Percentiles rank a stretch among this genome's conserved stretches.
These are phyloP conservation scores for Empis livida DNA, from an alignment of 2,888 invertebrate genomes.

Conservation along the genomic window DNA sequence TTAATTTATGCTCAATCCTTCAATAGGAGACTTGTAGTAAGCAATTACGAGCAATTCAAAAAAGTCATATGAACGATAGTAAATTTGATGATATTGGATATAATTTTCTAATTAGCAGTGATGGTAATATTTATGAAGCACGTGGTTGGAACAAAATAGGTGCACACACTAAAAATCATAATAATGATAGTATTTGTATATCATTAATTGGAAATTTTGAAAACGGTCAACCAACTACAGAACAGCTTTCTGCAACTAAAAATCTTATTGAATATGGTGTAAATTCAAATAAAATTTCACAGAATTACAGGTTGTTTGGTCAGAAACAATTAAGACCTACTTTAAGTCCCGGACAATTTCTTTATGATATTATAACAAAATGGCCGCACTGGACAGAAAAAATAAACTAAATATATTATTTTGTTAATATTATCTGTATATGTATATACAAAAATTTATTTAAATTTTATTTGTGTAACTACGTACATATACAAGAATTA, in stretches of 20 bases:
- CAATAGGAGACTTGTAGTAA: background rate
- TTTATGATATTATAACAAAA: conserved; percentile 47
- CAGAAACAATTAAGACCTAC: conserved; percentile 54
- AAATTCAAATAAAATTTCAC: conserved; percentile 42
- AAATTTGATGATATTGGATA: conserved; percentile 58
- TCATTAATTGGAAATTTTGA: conserved; percentile 61
- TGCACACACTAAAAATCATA: conserved; percentile 56
- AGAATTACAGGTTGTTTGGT: conserved; percentile 52
- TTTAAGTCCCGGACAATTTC: conserved; percentile 52
- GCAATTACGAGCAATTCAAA: conserved; percentile 35
- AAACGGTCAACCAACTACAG: conserved; percentile 37
- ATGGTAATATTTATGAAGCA: conserved; percentile 58
- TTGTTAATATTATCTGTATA: too few relatives aligned
- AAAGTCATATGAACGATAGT: conserved; percentile 51
- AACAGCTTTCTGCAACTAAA: conserved; percentile 45
- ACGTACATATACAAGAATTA: too few relatives aligned
- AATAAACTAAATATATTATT: too few relatives aligned
- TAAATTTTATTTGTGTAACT: too few relatives aligned
- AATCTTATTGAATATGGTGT: conserved; percentile 51
- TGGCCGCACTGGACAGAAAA: conserved; percentile 47
- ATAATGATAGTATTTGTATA: conserved; percentile 52
- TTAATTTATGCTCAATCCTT: background rate
- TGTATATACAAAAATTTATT: too few relatives aligned
- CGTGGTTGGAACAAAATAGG: conserved; percentile 62
- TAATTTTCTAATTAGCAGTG: conserved; percentile 67